Percentiles rank a stretch among this genome's conserved stretches.
These are phyloP conservation scores for Psilopsiagon aymara DNA, from an alignment of 2,113 vertebrate genomes.

Conservation along the genomic window DNA sequence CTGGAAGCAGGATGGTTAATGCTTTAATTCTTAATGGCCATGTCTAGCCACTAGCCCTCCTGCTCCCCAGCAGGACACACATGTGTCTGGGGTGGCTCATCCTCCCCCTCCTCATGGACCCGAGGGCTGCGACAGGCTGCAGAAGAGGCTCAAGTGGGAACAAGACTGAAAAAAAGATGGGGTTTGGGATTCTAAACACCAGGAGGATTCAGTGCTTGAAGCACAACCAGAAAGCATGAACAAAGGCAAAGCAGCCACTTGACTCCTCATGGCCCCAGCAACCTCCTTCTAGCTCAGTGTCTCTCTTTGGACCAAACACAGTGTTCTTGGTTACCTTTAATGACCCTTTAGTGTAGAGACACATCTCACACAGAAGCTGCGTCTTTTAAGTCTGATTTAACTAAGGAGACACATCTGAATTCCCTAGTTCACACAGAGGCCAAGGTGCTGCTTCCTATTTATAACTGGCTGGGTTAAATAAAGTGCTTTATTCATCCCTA, in stretches of 20 bases:
- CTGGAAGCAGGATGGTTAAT: neutral
- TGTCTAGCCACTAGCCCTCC: neutral
- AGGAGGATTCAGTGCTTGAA: neutral
- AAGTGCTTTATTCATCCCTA: slow-evolving; percentile 42
- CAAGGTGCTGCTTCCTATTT: slow-evolving; percentile 47
- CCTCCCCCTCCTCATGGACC: neutral
- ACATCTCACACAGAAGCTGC: neutral
- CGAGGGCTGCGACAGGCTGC: neutral
- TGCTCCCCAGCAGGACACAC: neutral
- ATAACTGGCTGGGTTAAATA: slow-evolving; percentile 54
- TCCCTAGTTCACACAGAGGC: neutral
- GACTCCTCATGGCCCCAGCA: neutral
- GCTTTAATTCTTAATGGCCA: neutral
- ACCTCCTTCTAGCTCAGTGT: neutral
- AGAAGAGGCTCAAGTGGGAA: neutral
- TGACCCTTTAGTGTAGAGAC: neutral
- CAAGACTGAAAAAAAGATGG: neutral
- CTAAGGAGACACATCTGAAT: neutral
- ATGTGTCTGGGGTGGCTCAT: neutral
- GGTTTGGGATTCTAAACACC: neutral
- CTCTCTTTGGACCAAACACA: neutral
- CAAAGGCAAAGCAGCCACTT: neutral
- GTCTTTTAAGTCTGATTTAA: neutral
- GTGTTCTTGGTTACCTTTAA: neutral
- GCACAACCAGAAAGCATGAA: neutral